Evolutionary conservation across 2,888 invertebrate species (phyloP).

Genomic region (Panorpa germanica): DNA sequence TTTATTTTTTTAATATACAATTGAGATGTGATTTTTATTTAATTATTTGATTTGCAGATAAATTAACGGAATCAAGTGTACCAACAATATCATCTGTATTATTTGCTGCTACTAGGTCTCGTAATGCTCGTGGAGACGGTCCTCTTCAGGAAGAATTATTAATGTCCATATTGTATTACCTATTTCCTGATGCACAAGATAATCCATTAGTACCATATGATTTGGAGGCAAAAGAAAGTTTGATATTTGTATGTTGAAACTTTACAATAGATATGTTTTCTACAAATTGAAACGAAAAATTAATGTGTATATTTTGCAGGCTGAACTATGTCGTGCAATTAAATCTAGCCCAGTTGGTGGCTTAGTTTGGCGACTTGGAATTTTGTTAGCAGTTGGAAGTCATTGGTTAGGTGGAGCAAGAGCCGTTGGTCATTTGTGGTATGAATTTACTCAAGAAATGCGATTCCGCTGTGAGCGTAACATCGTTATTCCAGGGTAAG

Average conservation of each 20-base stretch:
- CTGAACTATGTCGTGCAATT: slow-evolving; percentile 29
- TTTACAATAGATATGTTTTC: slow-evolving; percentile 1
- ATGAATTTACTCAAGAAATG: slow-evolving; percentile 79
- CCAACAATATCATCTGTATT: slow-evolving; percentile 39
- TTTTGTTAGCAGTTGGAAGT: slow-evolving; percentile 51
- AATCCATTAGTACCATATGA: slow-evolving; percentile 34
- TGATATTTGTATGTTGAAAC: slow-evolving; percentile 23
- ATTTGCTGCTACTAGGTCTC: slow-evolving; percentile 23
- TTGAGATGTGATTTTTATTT: slow-evolving; percentile 26
- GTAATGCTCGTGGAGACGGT: slow-evolving; percentile 37
- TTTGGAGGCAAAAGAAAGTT: slow-evolving; percentile 27
- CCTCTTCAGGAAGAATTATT: slow-evolving; percentile 61
- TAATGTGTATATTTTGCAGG: slow-evolving; percentile 21
- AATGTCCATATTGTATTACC: slow-evolving; percentile 56
- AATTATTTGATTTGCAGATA: too few relatives aligned
- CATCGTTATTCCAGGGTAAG: slow-evolving; percentile 68
- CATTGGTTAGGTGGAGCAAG: slow-evolving; percentile 54
- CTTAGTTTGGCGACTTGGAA: slow-evolving; percentile 62
- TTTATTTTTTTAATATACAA: too few relatives aligned
- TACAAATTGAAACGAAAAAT: neutral
- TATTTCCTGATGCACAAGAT: slow-evolving; percentile 77
- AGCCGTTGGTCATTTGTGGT: slow-evolving; percentile 81
- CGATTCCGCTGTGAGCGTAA: slow-evolving; percentile 77
- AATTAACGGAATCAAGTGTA: slow-evolving; percentile 58
- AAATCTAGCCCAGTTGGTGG: slow-evolving; percentile 65